These are phyloP conservation scores for Pelusios castaneus DNA, from an alignment of 2,113 vertebrate species.

Conservation along the genomic window DNA sequence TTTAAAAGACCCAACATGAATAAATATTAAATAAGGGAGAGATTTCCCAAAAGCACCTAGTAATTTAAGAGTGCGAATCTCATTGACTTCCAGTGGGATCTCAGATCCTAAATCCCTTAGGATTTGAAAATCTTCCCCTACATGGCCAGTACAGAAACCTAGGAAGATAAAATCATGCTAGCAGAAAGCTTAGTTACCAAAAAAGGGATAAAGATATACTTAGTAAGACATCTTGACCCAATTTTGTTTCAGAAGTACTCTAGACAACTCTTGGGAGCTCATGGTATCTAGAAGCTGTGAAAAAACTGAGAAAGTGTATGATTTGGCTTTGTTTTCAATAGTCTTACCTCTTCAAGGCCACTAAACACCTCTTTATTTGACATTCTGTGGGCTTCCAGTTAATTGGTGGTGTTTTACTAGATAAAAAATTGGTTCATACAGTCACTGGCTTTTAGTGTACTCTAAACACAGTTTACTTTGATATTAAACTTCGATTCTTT, in stretches of 20 bases:
- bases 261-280: neutral
- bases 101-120: neutral
- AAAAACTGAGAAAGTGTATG: neutral
- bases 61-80: neutral
- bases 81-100: neutral
- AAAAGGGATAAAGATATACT: neutral
- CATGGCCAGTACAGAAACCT: neutral
- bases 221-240: neutral
- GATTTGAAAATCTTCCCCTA: neutral
- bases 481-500: neutral
- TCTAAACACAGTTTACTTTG: neutral
- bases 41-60: neutral
- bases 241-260: neutral
- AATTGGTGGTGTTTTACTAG: neutral
- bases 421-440: neutral
- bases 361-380: neutral
- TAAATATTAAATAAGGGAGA: neutral
- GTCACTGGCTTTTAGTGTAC: neutral
- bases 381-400: neutral
- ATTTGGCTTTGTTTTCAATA: neutral
- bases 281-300: rapidly evolving
- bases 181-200: neutral
- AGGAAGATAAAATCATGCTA: neutral
- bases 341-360: neutral
- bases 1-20: neutral